phyloP scores from a whole-genome alignment of 1,140 invertebrate genomes.

The Ephestia elutella region DNA sequence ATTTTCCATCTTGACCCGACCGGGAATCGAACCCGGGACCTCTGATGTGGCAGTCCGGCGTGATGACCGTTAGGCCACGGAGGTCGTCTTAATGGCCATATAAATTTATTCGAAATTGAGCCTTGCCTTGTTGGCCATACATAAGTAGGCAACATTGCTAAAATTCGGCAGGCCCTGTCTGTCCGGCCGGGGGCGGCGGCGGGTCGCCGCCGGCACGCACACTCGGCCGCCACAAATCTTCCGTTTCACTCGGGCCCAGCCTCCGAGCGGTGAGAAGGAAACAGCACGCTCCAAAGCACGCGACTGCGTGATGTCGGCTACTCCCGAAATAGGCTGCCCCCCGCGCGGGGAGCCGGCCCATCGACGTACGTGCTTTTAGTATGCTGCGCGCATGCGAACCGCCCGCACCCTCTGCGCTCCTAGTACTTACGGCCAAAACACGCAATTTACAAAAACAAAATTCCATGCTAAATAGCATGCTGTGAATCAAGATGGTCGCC shows the following conservation, averaged over 20 bases:
- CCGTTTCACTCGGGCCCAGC: constrained; percentile 67
- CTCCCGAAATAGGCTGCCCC: constrained; percentile 67
- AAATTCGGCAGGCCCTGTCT: background rate
- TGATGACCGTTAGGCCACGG: too few species aligned
- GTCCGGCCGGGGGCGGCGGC: background rate
- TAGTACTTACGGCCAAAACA: constrained; percentile 41
- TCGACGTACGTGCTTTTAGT: constrained; percentile 74
- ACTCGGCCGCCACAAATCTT: constrained; percentile 65
- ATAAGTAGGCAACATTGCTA: background rate
- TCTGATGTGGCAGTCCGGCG: too few species aligned
- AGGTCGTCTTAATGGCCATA: too few species aligned
- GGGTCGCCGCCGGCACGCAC: constrained; percentile 10
- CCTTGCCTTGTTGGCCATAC: too few species aligned
- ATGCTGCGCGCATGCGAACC: constrained; percentile 73
- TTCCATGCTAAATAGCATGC: constrained; percentile 30
- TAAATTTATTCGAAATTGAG: too few species aligned
- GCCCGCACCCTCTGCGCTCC: constrained; percentile 69
- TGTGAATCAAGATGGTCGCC: constrained; percentile 59
- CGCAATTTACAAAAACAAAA: constrained; percentile 40
- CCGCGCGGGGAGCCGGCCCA: constrained; percentile 57
- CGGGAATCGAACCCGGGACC: too few species aligned
- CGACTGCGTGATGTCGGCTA: constrained; percentile 67
- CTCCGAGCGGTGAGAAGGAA: constrained; percentile 57
- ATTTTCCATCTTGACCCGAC: too few species aligned
- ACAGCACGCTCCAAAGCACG: constrained; percentile 71